phyloP scores from a whole-genome alignment of 2,797 vertebrate genomes.

The Champsocephalus esox region DNA sequence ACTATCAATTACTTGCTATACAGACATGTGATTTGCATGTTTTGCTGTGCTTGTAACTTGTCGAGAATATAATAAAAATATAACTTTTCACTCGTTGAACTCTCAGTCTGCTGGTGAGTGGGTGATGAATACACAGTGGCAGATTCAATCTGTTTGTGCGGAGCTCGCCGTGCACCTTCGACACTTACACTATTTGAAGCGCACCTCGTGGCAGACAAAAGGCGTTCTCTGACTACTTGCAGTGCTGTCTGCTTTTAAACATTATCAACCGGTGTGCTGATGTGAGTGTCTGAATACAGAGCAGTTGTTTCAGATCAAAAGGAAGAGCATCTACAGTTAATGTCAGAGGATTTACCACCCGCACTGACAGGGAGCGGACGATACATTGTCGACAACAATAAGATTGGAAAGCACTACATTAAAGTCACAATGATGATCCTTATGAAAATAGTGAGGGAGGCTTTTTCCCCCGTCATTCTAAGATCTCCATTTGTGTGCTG shows the following conservation, averaged over 20 bases:
- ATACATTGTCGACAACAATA: constrained; percentile 25
- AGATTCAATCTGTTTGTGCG: constrained; percentile 57
- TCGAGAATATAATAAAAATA: constrained; percentile 50
- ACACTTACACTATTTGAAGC: constrained; percentile 65
- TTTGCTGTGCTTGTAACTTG: constrained; percentile 10
- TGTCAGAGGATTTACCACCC: constrained; percentile 32
- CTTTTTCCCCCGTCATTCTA: constrained; percentile 42
- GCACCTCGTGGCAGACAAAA: constrained; percentile 59
- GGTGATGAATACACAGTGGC: constrained; percentile 60
- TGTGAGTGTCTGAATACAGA: constrained; percentile 42
- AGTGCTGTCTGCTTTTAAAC: constrained; percentile 54
- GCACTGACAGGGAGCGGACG: constrained; percentile 21
- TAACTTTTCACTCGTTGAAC: constrained; percentile 61
- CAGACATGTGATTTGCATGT: constrained; percentile 57
- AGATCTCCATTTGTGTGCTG: constrained; percentile 62
- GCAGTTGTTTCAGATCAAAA: constrained; percentile 38
- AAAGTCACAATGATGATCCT: constrained; percentile 17
- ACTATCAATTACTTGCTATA: constrained; percentile 42
- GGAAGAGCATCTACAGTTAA: constrained; percentile 27
- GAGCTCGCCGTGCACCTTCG: constrained; percentile 55
- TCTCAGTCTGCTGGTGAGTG: constrained; percentile 62
- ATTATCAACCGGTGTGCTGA: constrained; percentile 44
- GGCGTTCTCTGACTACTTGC: constrained; percentile 32
- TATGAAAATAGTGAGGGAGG: constrained; percentile 24
- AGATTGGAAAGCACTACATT: constrained; percentile 16